Evolutionary conservation across 2,888 invertebrate genomes (phyloP).

Genomic region (Acrobasis suavella): DNA sequence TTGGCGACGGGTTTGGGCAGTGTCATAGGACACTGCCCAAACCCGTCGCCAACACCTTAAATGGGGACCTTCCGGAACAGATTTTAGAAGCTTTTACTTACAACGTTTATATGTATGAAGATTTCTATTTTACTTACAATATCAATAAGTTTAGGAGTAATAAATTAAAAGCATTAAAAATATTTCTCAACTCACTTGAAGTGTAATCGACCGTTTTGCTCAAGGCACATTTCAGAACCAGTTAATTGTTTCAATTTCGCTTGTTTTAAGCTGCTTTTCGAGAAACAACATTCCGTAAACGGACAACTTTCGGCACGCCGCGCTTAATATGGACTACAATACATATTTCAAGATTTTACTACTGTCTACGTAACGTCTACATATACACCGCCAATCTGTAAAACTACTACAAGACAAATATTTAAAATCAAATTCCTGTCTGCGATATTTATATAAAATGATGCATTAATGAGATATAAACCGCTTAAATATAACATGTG

Average conservation of each 20-base stretch:
- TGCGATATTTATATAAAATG: too few relatives aligned
- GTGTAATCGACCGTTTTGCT: slow-evolving; percentile 8
- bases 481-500: too few relatives aligned
- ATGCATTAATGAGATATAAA: neutral
- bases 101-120: neutral
- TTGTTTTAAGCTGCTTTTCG: slow-evolving; percentile 34
- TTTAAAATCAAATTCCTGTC: neutral
- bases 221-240: slow-evolving; percentile 14
- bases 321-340: slow-evolving; percentile 28
- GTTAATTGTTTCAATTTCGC: slow-evolving; percentile 27
- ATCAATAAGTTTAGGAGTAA: too few relatives aligned
- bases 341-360: slow-evolving; percentile 26
- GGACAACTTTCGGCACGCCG: slow-evolving; percentile 47
- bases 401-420: neutral
- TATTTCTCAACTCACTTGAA: slow-evolving; percentile 5
- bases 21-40: slow-evolving; percentile 22
- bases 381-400: neutral
- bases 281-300: slow-evolving; percentile 48
- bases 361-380: neutral
- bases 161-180: neutral
- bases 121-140: too few relatives aligned
- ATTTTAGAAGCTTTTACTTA: neutral
- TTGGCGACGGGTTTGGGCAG: slow-evolving; percentile 8
- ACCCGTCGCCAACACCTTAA: slow-evolving; percentile 5
- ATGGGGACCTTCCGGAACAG: slow-evolving; percentile 8